Evolutionary conservation across 2,113 vertebrate genomes (phyloP).

Genomic region (Rhabdornis inornatus): DNA sequence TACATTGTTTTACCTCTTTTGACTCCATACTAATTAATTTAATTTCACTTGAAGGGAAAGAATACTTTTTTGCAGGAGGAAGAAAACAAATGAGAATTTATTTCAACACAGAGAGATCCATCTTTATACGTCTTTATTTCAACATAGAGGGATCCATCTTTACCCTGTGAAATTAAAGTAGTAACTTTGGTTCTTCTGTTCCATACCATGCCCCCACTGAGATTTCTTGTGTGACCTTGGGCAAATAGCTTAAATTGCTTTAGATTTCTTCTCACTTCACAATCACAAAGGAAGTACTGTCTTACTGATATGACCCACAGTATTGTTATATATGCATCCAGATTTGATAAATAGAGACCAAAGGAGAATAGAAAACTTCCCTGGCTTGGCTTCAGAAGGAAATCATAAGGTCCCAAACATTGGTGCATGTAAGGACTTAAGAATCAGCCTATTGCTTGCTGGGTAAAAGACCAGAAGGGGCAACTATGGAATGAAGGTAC

Average conservation of each 20-base stretch:
- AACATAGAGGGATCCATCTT: too few species aligned
- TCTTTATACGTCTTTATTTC: neutral
- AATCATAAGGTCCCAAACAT: neutral
- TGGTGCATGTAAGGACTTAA: neutral
- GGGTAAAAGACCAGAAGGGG: neutral
- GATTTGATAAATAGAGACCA: neutral
- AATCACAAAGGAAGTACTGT: neutral
- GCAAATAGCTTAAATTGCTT: neutral
- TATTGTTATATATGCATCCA: neutral
- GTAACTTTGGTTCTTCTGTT: neutral
- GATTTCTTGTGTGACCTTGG: neutral
- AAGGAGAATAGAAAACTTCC: neutral
- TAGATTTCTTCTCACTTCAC: neutral
- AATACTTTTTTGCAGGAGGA: neutral
- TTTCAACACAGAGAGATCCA: neutral
- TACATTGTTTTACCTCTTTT: neutral
- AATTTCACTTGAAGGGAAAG: neutral
- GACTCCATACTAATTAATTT: neutral
- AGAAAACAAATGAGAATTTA: neutral
- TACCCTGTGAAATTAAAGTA: neutral
- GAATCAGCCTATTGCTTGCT: neutral
- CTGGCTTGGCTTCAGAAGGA: neutral
- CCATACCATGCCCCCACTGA: neutral
- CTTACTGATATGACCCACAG: neutral
- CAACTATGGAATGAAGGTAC: neutral